Base-by-base conservation (phyloP, 2,797 vertebrate genomes). In the Sebastiscus albofasciatus region DNA sequence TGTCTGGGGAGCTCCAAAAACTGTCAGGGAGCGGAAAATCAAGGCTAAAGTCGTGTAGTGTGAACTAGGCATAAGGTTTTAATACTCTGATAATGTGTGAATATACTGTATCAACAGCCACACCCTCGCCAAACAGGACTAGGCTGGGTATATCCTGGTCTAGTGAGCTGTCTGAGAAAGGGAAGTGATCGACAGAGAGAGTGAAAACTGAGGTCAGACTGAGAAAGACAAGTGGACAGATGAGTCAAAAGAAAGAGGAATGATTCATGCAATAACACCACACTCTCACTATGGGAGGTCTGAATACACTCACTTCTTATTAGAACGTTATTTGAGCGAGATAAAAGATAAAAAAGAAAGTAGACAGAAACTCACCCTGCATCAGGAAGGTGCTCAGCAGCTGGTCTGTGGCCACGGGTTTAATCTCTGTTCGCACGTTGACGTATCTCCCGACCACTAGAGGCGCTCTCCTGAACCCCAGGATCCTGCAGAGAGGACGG, bases 401-500 rank as follows among this genome's bases (percentile, higher is more conserved):
- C 92, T 99, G 98, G 89, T 99, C 98, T 0, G 97, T 98, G 82
- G 99, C 98, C 79, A 99, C 97, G 0, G 98, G 97, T 88, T 98
- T 99, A 85, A 99, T 96, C 91, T 99, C 98, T 0, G 97, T 97
- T 42, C 97, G 96, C 65, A 99, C 96, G 91, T 99, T 99, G 87
- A 99, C 93, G 81, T 96, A 96, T 79, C 99, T 96, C 76, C 99
- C 99, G 34, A 99, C 96, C 76, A 99, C 99, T 42, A 99, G 92
- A 0, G 98, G 99, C 0, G 99, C 98, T 88, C 99, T 96, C 75
- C 97, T 97, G 92, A 99, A 99, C 36, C 99, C 99, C 68, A 99
- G 95, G 86, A 99, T 98, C 93, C 99, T 99, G 90, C 55, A 80
- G 58, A 64, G 34, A 66, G 72, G 26, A 64, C 1, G 2, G 2